phyloP scores from a whole-genome alignment of 2,888 invertebrate genomes.

The Malthinus flaveolus region DNA sequence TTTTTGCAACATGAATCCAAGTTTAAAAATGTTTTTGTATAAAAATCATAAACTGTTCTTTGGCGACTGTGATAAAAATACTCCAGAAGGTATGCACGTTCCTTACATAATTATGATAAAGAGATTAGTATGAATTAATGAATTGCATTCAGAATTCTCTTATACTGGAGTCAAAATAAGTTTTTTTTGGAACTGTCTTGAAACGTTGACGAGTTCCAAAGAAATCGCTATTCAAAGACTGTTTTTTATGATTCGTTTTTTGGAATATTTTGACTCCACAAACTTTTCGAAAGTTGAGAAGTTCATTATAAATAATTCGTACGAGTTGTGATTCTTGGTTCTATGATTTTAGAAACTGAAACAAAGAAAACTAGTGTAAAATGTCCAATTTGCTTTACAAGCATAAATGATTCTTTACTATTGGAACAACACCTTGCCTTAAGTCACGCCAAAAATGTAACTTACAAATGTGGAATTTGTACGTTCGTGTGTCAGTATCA shows the following conservation, averaged over 20 bases:
- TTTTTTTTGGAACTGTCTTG: no score
- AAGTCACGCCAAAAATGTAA: conserved; percentile 61
- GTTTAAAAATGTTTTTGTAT: conserved; percentile 50
- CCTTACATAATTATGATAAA: background rate
- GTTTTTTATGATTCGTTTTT: background rate
- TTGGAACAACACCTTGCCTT: conserved; percentile 60
- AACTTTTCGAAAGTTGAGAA: background rate
- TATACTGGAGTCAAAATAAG: no score
- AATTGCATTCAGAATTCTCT: background rate
- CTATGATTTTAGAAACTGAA: conserved; percentile 38
- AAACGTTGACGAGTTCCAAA: no score
- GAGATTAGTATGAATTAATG: background rate
- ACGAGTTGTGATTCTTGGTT: background rate
- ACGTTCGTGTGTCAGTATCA: conserved; percentile 66
- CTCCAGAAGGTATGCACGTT: conserved; percentile 31
- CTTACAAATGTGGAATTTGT: conserved; percentile 64
- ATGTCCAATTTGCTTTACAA: conserved; percentile 60
- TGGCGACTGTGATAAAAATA: conserved; percentile 36
- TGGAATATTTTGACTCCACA: background rate
- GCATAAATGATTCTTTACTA: conserved; percentile 56
- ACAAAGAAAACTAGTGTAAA: conserved; percentile 47
- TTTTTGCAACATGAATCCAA: conserved; percentile 52
- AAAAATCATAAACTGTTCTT: conserved; percentile 50
- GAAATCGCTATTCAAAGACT: no score
- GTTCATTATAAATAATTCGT: background rate